A percentile compares a stretch with the other conserved stretches of the same genome.
These are phyloP conservation scores for Meloidogyne hapla DNA, from an alignment of 1,140 invertebrate genomes.

Conservation along the genomic window DNA sequence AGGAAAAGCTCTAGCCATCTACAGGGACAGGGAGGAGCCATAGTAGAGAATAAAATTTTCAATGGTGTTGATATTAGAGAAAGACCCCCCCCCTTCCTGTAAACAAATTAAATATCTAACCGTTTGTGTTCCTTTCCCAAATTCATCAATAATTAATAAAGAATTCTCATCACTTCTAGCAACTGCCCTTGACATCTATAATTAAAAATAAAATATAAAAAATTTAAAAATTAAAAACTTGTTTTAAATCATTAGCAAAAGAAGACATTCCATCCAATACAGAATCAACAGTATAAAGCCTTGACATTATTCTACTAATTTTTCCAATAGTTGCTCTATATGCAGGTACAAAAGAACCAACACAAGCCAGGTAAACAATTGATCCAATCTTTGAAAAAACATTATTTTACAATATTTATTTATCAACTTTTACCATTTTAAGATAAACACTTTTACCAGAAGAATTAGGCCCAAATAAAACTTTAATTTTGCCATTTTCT, in stretches of 20 bases:
- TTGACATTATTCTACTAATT: conserved; percentile 75
- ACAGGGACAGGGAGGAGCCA: too few relatives aligned
- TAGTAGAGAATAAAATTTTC: too few relatives aligned
- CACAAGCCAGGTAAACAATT: conserved; percentile 79
- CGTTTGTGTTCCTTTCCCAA: conserved; percentile 82
- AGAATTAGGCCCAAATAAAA: conserved; percentile 83
- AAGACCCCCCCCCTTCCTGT: neutral
- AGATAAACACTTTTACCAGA: conserved; percentile 88
- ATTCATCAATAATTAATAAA: conserved; percentile 83
- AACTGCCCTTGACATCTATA: conserved; percentile 74
- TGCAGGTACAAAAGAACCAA: conserved; percentile 85
- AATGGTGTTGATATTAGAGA: neutral
- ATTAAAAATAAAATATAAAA: conserved; percentile 27
- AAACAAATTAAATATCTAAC: conserved; percentile 51
- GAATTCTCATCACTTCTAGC: conserved; percentile 71
- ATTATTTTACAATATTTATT: too few relatives aligned
- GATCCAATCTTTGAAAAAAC: conserved; percentile 74
- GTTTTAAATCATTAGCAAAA: conserved; percentile 80
- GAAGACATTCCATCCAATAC: conserved; percentile 78
- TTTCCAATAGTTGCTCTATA: conserved; percentile 73
- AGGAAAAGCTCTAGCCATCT: too few relatives aligned
- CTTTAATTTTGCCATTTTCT: conserved; percentile 71
- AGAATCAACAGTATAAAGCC: conserved; percentile 75
- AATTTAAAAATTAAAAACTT: conserved; percentile 69
- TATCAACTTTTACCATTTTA: too few relatives aligned